Conservation (phyloP, 2,797 vertebrate species). For the Eurystomus glaucurus region DNA sequence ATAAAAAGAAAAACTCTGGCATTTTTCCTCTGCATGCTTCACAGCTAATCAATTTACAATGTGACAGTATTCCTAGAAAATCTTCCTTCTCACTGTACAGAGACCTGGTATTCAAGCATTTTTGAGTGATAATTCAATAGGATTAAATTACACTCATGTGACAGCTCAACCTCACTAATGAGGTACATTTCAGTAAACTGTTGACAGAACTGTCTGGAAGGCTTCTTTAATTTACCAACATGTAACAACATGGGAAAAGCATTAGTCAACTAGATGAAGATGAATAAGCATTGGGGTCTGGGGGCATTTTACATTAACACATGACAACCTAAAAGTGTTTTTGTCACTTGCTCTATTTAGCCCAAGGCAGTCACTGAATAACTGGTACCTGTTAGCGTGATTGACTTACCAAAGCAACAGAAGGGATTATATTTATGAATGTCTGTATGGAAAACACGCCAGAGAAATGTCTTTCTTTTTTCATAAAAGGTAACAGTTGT, state of each 20-base stretch:
- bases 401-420: conserved; percentile 82
- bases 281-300: conserved; percentile 85
- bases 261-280: conserved; percentile 89
- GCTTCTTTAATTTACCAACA: conserved; percentile 89
- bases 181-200: conserved; percentile 88
- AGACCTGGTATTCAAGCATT: conserved; percentile 67
- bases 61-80: conserved; percentile 70
- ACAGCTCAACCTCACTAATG: conserved; percentile 87
- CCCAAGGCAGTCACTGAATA: conserved; percentile 86
- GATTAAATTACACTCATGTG: conserved; percentile 86
- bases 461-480: conserved; percentile 60
- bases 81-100: conserved; percentile 44
- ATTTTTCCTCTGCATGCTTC: conserved; percentile 37
- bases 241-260: conserved; percentile 85
- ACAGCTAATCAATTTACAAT: conserved; percentile 60
- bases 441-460: conserved; percentile 58
- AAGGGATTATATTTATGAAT: conserved; percentile 71
- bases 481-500: conserved; percentile 49
- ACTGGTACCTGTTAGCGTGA: conserved; percentile 86
- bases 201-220: conserved; percentile 89
- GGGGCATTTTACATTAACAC: conserved; percentile 88
- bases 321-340: conserved; percentile 88
- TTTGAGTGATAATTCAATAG: conserved; percentile 89
- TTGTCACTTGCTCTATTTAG: conserved; percentile 87
- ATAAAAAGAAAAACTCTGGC: background rate